These are phyloP conservation scores for Saccopteryx leptura DNA, from an alignment of 2,113 vertebrate species.

Conservation along the genomic window DNA sequence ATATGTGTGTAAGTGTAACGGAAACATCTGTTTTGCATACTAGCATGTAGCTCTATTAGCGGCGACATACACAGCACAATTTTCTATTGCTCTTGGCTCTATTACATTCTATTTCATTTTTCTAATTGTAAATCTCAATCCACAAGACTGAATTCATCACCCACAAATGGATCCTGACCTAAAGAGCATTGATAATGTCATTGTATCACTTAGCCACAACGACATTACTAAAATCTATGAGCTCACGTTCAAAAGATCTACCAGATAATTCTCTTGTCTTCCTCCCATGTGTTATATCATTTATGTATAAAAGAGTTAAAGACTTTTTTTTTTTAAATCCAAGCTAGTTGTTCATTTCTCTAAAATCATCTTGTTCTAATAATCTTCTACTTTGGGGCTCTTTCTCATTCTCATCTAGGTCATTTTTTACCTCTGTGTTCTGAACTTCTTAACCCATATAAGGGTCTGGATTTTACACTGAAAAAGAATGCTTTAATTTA, in stretches of 20 bases:
- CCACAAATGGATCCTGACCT: neutral
- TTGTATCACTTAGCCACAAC: neutral
- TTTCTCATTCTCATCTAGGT: neutral
- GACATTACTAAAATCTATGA: neutral
- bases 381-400: neutral
- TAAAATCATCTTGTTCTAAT: neutral
- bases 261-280: neutral
- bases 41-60: neutral
- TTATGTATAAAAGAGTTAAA: neutral
- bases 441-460: neutral
- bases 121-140: neutral
- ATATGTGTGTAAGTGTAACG: neutral
- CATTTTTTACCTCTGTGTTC: neutral
- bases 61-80: neutral
- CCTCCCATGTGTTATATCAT: neutral
- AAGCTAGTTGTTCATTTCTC: neutral
- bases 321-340: neutral
- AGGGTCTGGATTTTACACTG: neutral
- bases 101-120: neutral
- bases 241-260: neutral
- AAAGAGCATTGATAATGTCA: neutral
- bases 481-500: slow-evolving; percentile 3
- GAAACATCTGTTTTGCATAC: neutral
- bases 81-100: neutral
- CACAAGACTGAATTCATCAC: slow-evolving; percentile 17